Evolutionary conservation across 1,140 invertebrate species (phyloP).

Genomic region (Acyrthosiphon pisum): DNA sequence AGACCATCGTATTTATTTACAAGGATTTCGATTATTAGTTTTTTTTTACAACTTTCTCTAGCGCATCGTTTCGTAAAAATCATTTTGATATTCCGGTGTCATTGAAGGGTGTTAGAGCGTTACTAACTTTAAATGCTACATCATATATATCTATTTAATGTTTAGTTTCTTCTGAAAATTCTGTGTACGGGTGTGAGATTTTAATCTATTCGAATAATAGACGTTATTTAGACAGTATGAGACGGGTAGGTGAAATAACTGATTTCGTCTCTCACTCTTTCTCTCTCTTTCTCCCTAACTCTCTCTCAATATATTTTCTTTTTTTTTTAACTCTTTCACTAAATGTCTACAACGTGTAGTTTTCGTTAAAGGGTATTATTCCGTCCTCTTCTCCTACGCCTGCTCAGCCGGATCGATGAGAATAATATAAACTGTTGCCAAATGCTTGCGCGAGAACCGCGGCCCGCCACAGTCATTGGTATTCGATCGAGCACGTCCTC

Average conservation of each 20-base stretch:
- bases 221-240: neutral
- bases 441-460: neutral
- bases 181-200: neutral
- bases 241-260: neutral
- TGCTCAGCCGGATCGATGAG: neutral
- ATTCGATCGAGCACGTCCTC: neutral
- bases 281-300: neutral
- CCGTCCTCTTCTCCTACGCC: neutral
- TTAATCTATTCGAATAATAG: neutral
- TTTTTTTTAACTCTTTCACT: neutral
- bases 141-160: neutral
- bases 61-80: neutral
- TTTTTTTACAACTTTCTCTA: neutral
- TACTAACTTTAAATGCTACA: too few relatives aligned
- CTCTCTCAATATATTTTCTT: neutral
- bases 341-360: neutral
- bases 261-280: neutral
- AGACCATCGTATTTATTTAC: neutral
- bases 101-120: neutral
- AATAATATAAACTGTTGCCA: conserved; percentile 17
- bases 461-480: conserved; percentile 1
- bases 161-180: neutral
- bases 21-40: neutral
- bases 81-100: neutral
- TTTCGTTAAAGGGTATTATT: neutral